Conservation (phyloP, 2,797 vertebrate species). For the Phylloscopus collybita region DNA sequence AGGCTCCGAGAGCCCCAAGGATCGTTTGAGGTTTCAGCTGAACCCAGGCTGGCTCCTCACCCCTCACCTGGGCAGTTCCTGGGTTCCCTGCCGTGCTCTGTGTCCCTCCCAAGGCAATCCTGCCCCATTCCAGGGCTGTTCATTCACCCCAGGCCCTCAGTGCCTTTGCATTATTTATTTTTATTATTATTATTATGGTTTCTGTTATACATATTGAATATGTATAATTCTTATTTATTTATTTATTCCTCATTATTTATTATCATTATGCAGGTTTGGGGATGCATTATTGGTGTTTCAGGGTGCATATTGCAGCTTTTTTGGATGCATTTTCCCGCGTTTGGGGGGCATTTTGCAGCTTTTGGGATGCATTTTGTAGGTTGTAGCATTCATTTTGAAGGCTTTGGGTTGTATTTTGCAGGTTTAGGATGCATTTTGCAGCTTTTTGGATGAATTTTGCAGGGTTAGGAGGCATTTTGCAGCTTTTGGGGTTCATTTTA, state of each 20-base stretch:
- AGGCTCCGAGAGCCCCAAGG: background rate
- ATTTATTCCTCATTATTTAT: background rate
- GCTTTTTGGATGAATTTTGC: too few relatives aligned
- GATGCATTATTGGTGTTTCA: too few relatives aligned
- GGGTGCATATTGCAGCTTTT: too few relatives aligned
- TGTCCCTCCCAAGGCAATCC: background rate
- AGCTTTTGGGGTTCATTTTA: too few relatives aligned
- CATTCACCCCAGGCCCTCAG: background rate
- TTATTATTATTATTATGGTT: too few relatives aligned
- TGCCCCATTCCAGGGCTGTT: background rate
- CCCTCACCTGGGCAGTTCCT: background rate
- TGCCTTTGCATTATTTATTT: background rate
- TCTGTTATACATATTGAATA: too few relatives aligned
- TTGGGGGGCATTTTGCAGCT: too few relatives aligned
- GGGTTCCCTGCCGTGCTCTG: background rate
- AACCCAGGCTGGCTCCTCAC: background rate
- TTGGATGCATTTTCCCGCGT: too few relatives aligned
- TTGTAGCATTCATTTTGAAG: too few relatives aligned
- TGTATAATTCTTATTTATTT: background rate
- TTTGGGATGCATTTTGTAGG: too few relatives aligned
- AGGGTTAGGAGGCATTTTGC: too few relatives aligned
- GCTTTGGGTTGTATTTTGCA: background rate
- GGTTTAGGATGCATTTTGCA: background rate
- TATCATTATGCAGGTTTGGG: too few relatives aligned
- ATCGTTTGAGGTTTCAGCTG: rapidly evolving